Conservation (phyloP, 2,888 invertebrate species). For the Molorchus minor region DNA sequence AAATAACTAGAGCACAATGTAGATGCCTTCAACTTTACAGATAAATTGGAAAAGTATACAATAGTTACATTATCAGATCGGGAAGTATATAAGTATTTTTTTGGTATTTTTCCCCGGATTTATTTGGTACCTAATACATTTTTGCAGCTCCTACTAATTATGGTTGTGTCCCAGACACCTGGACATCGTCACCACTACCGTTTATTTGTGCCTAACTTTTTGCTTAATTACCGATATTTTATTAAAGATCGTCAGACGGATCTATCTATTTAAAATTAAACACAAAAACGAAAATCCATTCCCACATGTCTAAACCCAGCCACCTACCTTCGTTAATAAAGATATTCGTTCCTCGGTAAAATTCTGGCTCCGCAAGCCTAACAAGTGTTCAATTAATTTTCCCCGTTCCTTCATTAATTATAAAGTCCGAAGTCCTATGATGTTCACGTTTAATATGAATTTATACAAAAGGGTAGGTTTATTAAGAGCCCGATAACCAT, state of each 20-base stretch:
- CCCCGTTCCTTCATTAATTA: constrained; percentile 29
- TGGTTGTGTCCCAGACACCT: too few relatives aligned
- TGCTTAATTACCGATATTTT: too few relatives aligned
- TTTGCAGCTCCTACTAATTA: too few relatives aligned
- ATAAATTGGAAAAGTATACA: too few relatives aligned
- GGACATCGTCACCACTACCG: too few relatives aligned
- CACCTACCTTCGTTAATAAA: not conserved
- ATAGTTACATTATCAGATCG: too few relatives aligned
- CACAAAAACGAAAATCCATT: not conserved
- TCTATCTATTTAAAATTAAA: not conserved
- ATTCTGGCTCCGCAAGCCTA: constrained; percentile 10
- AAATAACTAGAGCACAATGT: too few relatives aligned
- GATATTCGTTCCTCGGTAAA: constrained; percentile 1
- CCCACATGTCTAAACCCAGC: not conserved
- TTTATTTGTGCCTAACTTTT: too few relatives aligned
- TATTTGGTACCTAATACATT: too few relatives aligned
- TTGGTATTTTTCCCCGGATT: too few relatives aligned
- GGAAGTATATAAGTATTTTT: too few relatives aligned
- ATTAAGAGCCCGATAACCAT: constrained; percentile 31
- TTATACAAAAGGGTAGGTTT: constrained; percentile 29
- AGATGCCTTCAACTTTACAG: too few relatives aligned
- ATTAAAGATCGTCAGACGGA: not conserved
- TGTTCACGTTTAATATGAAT: constrained; percentile 20
- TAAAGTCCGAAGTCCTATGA: constrained; percentile 9
- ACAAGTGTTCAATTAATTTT: constrained; percentile 29